A percentile compares a stretch with the other conserved stretches of the same genome.
Conservation (phyloP, 2,797 vertebrate species). For the Ptychobarbus kaznakovi region DNA sequence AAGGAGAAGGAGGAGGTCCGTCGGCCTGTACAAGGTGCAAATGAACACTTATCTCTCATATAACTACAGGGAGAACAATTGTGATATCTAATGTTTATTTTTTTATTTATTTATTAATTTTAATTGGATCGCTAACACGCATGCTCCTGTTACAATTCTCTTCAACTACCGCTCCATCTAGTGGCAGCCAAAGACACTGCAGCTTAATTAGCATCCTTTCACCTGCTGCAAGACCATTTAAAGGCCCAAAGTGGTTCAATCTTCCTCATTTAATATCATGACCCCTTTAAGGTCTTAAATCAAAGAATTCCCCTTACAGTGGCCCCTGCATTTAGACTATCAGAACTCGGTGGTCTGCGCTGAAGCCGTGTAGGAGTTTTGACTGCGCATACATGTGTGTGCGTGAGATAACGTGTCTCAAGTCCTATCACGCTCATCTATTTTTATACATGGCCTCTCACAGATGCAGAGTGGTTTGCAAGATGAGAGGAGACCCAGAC, state of each 20-base stretch:
- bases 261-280: constrained; percentile 3
- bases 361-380: constrained; percentile 47
- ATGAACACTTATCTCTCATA: background rate
- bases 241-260: background rate
- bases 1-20: background rate
- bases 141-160: background rate
- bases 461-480: constrained; percentile 73
- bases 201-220: constrained; percentile 6
- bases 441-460: constrained; percentile 72
- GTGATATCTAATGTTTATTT: background rate
- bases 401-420: constrained; percentile 64
- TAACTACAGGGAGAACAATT: background rate
- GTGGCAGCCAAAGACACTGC: constrained; percentile 8
- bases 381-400: constrained; percentile 27
- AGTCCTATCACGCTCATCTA: constrained; percentile 74
- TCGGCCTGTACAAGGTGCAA: constrained; percentile 1
- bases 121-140: background rate
- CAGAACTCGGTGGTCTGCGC: constrained; percentile 16
- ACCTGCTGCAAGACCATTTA: background rate
- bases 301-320: background rate
- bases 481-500: constrained; percentile 61
- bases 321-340: background rate
- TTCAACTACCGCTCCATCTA: constrained; percentile 14
- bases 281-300: background rate
- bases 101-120: background rate